These are phyloP conservation scores for Brachionus koreanus DNA, from an alignment of 1,140 invertebrate genomes.

Conservation along the genomic window DNA sequence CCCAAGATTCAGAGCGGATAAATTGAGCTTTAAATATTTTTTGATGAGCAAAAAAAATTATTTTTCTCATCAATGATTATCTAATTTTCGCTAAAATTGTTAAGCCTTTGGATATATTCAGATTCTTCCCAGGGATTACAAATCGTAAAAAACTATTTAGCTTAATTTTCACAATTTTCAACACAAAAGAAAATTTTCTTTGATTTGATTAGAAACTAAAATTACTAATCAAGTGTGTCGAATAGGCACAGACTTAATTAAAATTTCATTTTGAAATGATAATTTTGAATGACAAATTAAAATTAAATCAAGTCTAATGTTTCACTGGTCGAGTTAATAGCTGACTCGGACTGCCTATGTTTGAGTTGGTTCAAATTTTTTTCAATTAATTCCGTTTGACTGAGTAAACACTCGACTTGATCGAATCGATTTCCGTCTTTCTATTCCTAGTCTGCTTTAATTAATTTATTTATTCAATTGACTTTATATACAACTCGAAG, in stretches of 20 bases:
- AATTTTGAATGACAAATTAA: background rate
- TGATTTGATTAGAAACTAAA: background rate
- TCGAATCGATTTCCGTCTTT: background rate
- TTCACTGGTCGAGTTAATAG: background rate
- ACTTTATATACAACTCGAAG: background rate
- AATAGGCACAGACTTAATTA: slow-evolving; percentile 5
- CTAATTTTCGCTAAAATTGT: background rate
- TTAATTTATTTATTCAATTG: slow-evolving; percentile 20
- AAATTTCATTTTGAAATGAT: slow-evolving; percentile 26
- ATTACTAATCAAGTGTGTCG: slow-evolving; percentile 26
- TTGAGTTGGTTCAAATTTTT: background rate
- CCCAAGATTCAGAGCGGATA: background rate
- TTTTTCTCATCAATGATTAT: background rate
- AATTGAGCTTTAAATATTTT: background rate
- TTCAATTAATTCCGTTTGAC: background rate
- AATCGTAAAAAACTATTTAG: background rate
- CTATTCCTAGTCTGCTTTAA: slow-evolving; percentile 14
- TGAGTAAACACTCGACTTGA: slow-evolving; percentile 22
- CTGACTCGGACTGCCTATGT: background rate
- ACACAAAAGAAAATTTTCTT: background rate
- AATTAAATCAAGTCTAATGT: slow-evolving; percentile 7
- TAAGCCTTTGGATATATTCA: background rate
- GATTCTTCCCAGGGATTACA: background rate
- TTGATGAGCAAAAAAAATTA: background rate
- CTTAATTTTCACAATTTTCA: background rate